Evolutionary conservation across 2,797 vertebrate genomes (phyloP), one percentile per base, ranked within the genome.

Genomic region (Clarias platycephalus): DNA sequence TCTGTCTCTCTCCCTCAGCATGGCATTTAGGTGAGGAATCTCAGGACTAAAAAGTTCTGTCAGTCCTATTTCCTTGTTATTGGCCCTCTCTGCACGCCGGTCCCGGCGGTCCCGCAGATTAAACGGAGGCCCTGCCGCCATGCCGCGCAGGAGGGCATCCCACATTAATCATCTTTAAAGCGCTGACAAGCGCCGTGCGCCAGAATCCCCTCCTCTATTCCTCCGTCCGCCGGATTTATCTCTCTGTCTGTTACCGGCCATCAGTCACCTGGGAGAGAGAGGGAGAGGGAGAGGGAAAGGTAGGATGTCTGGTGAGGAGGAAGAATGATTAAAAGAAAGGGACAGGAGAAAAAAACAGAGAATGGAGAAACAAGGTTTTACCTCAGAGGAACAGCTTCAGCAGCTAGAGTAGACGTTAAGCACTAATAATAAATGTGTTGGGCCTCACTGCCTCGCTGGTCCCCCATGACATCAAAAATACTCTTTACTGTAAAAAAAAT

Each of bases 111-210:
- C 93, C 94, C 91, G 2, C 92, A 97, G 97, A 98, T 99, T 98
- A 97, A 97, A 95, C 91, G 88, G 92, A 92, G 93, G 93, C 93
- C 83, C 86, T 88, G 87, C 88, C 87, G 79, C 87, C 80, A 83
- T 84, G 92, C 92, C 93, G 94, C 93, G 91, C 89, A 92, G 91
- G 93, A 95, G 95, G 95, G 95, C 95, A 93, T 95, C 95, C 94
- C 93, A 95, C 97, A 99, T 99, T 97, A 97, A 99, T 99, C 98
- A 99, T 98, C 97, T 98, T 99, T 99, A 98, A 95, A 93, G 96
- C 92, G 92, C 95, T 98, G 98, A 98, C 98, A 99, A 96, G 95
- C 94, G 90, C 83, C 88, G 91, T 94, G 95, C 94, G 94, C 87
- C 89, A 89, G 90, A 90, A 89, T 89, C 85, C 86, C 85, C 63